Evolutionary conservation across 2,888 invertebrate species (phyloP).

Genomic region (Seladonia tumulorum): DNA sequence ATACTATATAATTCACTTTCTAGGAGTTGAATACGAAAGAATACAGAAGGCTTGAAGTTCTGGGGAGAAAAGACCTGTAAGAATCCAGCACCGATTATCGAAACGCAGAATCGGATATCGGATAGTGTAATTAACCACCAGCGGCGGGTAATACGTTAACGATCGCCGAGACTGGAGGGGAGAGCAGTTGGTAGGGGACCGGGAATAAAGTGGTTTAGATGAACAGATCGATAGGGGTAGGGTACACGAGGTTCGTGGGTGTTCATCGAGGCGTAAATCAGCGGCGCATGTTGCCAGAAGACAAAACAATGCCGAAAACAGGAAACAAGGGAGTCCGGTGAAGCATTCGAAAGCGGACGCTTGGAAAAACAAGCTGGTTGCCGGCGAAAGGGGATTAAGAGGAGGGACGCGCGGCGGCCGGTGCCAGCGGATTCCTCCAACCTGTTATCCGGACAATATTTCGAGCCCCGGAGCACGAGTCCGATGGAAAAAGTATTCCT

Average conservation of each 20-base stretch:
- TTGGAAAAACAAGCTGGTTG: slow-evolving; percentile 69
- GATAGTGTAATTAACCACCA: background rate
- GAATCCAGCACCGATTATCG: background rate
- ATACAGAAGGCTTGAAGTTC: no score
- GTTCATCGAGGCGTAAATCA: slow-evolving; percentile 63
- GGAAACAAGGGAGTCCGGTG: slow-evolving; percentile 52
- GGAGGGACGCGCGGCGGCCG: slow-evolving; percentile 8
- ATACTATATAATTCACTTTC: no score
- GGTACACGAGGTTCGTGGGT: slow-evolving; percentile 41
- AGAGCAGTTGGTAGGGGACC: background rate
- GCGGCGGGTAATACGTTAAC: background rate
- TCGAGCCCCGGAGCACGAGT: slow-evolving; percentile 3
- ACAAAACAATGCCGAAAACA: slow-evolving; percentile 66
- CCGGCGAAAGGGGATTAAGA: slow-evolving; percentile 67
- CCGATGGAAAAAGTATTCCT: slow-evolving; percentile 5
- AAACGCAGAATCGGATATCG: background rate
- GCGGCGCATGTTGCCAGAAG: slow-evolving; percentile 47
- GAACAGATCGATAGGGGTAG: slow-evolving; percentile 22
- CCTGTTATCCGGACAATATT: slow-evolving; percentile 16
- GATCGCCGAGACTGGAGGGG: background rate
- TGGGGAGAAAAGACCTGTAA: background rate
- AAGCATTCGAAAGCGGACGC: slow-evolving; percentile 59
- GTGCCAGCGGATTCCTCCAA: slow-evolving; percentile 28
- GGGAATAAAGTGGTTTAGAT: slow-evolving; percentile 23
- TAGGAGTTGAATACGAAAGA: no score